Base-by-base conservation (phyloP, 2,888 invertebrate genomes). In the Agrochola lota region DNA sequence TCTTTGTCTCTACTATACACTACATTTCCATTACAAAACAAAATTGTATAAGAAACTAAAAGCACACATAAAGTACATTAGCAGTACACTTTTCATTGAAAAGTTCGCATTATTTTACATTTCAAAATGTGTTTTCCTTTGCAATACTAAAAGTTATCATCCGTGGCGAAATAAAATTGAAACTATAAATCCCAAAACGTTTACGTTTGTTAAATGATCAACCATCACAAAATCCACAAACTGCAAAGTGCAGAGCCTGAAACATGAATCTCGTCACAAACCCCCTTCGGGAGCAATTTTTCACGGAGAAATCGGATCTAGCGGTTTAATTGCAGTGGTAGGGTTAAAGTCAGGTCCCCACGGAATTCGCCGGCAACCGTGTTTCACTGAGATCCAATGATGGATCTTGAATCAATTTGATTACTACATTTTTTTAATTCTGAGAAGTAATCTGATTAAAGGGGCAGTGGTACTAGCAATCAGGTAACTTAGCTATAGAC, bases 291-390 rank as follows among this genome's bases (percentile, higher is more conserved):
- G 84, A 63, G 40, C 52, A 62, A 80, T 87, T 85, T 84, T 82
- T 87, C 77, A 81, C 69, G 66, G 17, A 69, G 80, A 76, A 71
- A 77, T 82, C 80, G 71, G 83, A 88, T 80, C 86, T 77, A 26
- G 77, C 68, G 70, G 83, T 80, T 84, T 87, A 86, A 86, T 85
- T 81, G 82, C 79, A 80, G 81, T 63, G 60, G 71, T 55, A 67
- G 71, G 78, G 76, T 80, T 76, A 74, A 77, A 76, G 35, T 52
- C 49, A 0, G 15, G 12, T 77, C 82, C 59, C 72, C 9, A 23
- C 3, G 52, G 87, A 63, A 17, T 67, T 40, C 1, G 55, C 52
- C n/a, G 35, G 71, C 71, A 52, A 74, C 75, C 35, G 68, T 35
- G 63, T 66, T 76, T 73, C 69, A 70, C 20, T 23, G 52, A 23